Percentiles rank a stretch among this genome's conserved stretches.
These are phyloP conservation scores for Brachionus rotundiformis DNA, from an alignment of 1,140 invertebrate genomes.

Conservation along the genomic window DNA sequence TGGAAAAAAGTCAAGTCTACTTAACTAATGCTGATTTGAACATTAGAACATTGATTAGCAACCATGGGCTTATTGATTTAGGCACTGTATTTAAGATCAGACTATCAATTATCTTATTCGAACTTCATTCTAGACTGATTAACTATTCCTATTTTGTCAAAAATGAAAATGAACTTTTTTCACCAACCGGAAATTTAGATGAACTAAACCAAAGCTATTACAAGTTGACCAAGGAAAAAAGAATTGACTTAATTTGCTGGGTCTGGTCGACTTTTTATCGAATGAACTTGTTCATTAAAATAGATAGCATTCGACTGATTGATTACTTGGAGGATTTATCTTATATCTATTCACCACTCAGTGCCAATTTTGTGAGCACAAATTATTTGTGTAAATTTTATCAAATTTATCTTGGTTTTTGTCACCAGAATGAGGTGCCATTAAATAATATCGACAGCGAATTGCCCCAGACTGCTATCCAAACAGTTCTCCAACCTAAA, in stretches of 20 bases:
- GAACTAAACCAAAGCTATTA: conserved; percentile 14
- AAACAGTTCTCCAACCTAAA: neutral
- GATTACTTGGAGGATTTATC: conserved; percentile 26
- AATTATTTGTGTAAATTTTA: conserved; percentile 48
- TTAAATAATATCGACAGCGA: neutral
- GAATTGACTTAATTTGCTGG: conserved; percentile 4
- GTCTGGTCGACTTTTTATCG: conserved; percentile 34
- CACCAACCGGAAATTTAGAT: neutral
- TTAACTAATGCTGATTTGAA: neutral
- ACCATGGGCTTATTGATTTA: neutral
- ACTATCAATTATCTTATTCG: conserved; percentile 45
- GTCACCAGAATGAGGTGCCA: neutral
- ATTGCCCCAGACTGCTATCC: neutral
- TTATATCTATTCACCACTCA: neutral
- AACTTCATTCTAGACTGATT: conserved; percentile 42
- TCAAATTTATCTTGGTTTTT: conserved; percentile 2
- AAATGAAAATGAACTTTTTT: neutral
- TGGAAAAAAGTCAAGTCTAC: conserved; percentile 10
- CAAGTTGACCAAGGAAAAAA: conserved; percentile 16
- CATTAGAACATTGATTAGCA: neutral
- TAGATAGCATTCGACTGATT: neutral
- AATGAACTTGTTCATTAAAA: conserved; percentile 40
- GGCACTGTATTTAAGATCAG: conserved; percentile 6
- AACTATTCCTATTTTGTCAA: conserved; percentile 24
- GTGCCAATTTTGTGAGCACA: neutral